Base-by-base conservation (phyloP, 2,888 invertebrate genomes). In the Nomada flava region DNA sequence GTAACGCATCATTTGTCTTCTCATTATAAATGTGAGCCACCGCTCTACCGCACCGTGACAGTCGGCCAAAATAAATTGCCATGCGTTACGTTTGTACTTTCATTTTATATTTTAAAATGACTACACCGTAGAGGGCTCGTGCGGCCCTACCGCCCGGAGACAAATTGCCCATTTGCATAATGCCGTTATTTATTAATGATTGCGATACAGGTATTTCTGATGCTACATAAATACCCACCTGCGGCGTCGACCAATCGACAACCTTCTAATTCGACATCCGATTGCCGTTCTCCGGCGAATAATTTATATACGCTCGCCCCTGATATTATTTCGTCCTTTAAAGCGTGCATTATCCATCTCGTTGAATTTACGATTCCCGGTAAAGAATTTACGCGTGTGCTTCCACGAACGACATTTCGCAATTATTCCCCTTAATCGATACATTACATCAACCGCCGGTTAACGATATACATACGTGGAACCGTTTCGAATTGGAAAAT, bases 121-220 rank as follows among this genome's bases (percentile, higher is more conserved):
- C 86, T 86, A 68, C 84, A 74, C 55, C 64, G 62, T 57, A 53
- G 75, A 62, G 69, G 79, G 82, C 76, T 63, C 85, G 83, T 76
- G 83, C 80, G 79, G 63, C 76, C 79, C 76, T 80, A 79, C 76
- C 83, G 79, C 80, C 78, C 79, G 79, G 86, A 90, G 92, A 92
- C 92, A 91, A 92, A 92, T 92, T 92, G 90, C 88, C 87, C 89
- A 91, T 92, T 92, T 92, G 89, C 91, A 92, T 92, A 91, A 92
- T 92, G 91, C 89, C 84, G 90, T 92, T 92, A 92, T 91, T 92
- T 91, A 92, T 92, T 91, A 90, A 91, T 89, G 90, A 89, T 86
- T 76, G 79, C 83, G 85, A 83, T 85, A 84, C 84, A 73, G 85
- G 79, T 81, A 86, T 85, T 83, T 74, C 77, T 68, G 80, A 78